Base-by-base conservation (phyloP, 2,888 invertebrate species). In the Linnaemya vulpina region DNA sequence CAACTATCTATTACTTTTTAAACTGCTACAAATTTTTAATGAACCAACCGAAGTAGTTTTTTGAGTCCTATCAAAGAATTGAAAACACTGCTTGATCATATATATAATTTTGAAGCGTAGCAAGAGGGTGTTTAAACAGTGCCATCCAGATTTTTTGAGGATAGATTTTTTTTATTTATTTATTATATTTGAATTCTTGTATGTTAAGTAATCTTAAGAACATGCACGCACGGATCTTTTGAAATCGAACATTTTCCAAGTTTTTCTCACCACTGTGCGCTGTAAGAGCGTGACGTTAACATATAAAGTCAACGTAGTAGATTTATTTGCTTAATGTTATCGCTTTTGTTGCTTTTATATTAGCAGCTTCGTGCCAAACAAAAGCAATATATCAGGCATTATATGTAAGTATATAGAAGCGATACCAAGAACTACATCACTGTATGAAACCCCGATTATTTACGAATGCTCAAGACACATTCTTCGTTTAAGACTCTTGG, bases 401-500 rank as follows among this genome's bases (percentile, higher is more conserved):
- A 51, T 40, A 40, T 40, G 38, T 40, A 40, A 10, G 13, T 58
- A 67, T 51, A 73, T 78, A 60, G 30, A 51, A 58, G 67, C 53
- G n/a, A 35, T 13, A 43, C 7, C 70, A 71, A 53, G n/a, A 71
- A 25, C 73, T 40, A 30, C 43, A 60, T 25, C 51, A 74, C 38
- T 9, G 46, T 49, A 71, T 15, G 40, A 49, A 71, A 71, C 43
- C 58, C 74, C 84, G 84, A 80, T 75, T 75, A 58, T 25, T 40
- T 22, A 75, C 83, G 79, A 83, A 74, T 8, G 22, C 46, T 63
- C 4, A 35, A 82, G 38, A 46, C 60, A 25, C 35, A 82, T 55
- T 55, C 81, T 81, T 82, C 76, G 81, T 82, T 15, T 79, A 65
- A 80, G 75, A 63, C 80, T 65, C 70, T 80, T 75, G 75, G 80